Evolutionary conservation across 1,140 invertebrate species (phyloP), one percentile per base, ranked within the genome.

Genomic region (Drosophila repletoides): DNA sequence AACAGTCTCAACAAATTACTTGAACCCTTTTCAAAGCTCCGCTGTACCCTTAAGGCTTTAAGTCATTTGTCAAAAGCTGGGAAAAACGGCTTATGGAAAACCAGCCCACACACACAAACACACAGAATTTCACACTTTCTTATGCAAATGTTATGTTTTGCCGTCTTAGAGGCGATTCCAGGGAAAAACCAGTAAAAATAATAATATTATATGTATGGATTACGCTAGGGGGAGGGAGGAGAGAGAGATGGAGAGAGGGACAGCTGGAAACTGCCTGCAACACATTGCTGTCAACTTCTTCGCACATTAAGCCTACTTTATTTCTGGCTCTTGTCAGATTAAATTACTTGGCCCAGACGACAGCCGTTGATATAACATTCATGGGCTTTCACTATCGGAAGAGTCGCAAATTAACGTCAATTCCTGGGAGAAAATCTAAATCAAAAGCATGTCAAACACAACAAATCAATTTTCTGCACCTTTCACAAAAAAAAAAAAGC

Each of bases 51-150:
- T 45, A 86, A 76, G 79, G 79, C 79, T 84, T 84, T 86, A 84
- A 84, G 80, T 84, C 79, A 84, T 84, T 84, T 84, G 79, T 84
- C 79, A 84, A 86, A 83, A 86, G 67, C 66, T 77, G 79, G n/a
- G 65, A 72, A 72, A 79, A 86, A 65, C 70, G 52, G 64, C 63
- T 52, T 59, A 77, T 33, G 61, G 51, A 60, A 48, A 72, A 56
- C 41, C 56, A 41, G 38, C 26, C 33, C 14, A 26, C 14, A 19
- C 49, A 63, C 26, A 33, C 28, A 28, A 12, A 49, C 12, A 22
- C 46, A 21, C 33, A 31, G 15, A 72, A 36, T 75, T 83, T 84
- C 79, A 83, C 79, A 84, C 79, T 84, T 84, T 75, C 80, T 86
- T 80, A 84, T 86, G 80, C 75, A 84, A 84, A 84, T 84, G 49